Evolutionary conservation across 2,888 invertebrate genomes (phyloP), one percentile per base, ranked within the genome.

Genomic region (Synergus itoensis): DNA sequence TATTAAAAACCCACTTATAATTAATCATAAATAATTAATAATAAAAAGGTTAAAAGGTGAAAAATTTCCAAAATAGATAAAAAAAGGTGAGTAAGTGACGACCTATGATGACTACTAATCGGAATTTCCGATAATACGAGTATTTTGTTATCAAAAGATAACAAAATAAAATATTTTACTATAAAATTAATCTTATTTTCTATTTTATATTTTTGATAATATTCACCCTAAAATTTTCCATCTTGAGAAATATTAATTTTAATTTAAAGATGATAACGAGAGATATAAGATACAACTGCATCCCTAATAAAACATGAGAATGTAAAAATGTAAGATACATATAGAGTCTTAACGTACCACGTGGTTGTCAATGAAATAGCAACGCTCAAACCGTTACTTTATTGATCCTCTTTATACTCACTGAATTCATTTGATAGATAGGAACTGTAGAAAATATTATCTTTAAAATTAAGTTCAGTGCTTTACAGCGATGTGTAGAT

Each of bases 301-400:
- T 62, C 28, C 62, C 12, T 7, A 62, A 62, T 62, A 14, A 62
- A 62, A 18, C 11, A 62, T 36, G 36, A 36, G 18, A 57, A 2
- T 57, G 18, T 18, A 28, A 14, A 62, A 11, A 5, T 28, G 1
- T 14, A 14, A 62, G 18, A 62, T 21, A 62, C 28, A 36, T 36
- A 36, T 36, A 36, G 4, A 36, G 5, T 36, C 36, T 36, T 36
- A 40, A 64, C 64, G 40, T 73, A 73, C 73, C 73, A 73, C 73
- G 73, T 53, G 73, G n/a, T 53, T 40, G n/a, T 73, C 73, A 73
- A 53, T 73, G 73, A 36, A 45, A 45, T 67, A 67, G 67, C 18
- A 28, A 28, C 28, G 62, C 73, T 53, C 48, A 28, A 36, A 73
- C 16, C 28, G 53, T 36, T 40, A 73, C 18, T 73, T 69, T 73